Evolutionary conservation across 2,888 invertebrate genomes (phyloP).

Genomic region (Fissipunctia ypsillon): DNA sequence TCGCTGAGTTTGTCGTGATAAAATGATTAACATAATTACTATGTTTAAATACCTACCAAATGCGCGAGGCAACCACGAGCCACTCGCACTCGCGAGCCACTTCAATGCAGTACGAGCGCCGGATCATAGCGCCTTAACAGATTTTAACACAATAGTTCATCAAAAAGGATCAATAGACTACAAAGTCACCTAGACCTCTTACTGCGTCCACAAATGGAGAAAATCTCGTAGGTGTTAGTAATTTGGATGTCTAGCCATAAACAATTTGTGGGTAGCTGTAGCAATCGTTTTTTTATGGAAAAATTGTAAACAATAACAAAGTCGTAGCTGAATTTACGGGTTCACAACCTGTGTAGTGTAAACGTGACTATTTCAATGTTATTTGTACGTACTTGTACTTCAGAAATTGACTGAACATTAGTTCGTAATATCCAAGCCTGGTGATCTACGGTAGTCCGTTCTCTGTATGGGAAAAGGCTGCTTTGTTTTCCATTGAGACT

Average conservation of each 20-base stretch:
- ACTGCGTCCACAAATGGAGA: background rate
- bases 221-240: constrained; percentile 5
- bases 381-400: background rate
- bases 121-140: too few species aligned
- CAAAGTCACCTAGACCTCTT: constrained; percentile 28
- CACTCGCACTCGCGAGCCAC: too few species aligned
- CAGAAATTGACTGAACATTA: background rate
- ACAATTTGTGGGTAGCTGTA: background rate
- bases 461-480: too few species aligned
- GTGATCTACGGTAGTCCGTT: too few species aligned
- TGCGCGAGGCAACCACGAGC: too few species aligned
- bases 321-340: background rate
- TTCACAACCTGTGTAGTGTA: background rate
- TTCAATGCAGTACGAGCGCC: too few species aligned
- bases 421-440: too few species aligned
- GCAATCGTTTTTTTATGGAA: background rate
- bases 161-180: background rate
- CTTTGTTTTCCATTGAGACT: too few species aligned
- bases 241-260: constrained; percentile 8
- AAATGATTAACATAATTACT: too few species aligned
- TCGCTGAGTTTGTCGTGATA: too few species aligned
- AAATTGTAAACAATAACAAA: constrained; percentile 25
- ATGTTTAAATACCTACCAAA: too few species aligned
- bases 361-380: background rate
- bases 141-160: constrained; percentile 13